Conservation (phyloP, 2,888 invertebrate species). For the Tetragnatha montana region DNA sequence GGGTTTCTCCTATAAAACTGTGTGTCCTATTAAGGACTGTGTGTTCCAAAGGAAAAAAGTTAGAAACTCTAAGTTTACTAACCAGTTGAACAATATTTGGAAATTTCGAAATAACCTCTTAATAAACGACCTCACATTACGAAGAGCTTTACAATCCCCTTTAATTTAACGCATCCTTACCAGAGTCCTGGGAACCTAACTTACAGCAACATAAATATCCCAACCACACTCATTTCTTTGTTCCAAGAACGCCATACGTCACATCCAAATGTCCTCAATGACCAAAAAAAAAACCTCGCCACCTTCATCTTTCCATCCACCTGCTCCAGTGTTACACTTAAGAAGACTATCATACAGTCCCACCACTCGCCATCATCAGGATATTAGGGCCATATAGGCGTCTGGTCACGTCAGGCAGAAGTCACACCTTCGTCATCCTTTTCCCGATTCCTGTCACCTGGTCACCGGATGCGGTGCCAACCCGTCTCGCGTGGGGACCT, state of each 20-base stretch:
- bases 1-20: no score
- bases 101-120: no score
- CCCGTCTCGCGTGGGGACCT: slow-evolving; percentile 17
- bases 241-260: background rate
- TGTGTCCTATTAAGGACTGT: no score
- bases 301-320: background rate
- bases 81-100: no score
- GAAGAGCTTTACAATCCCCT: no score
- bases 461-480: slow-evolving; percentile 32
- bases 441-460: slow-evolving; percentile 33
- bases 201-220: no score
- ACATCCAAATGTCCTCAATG: background rate
- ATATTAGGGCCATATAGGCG: background rate
- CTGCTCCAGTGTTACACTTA: background rate
- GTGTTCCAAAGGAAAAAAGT: no score
- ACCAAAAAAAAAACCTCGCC: background rate
- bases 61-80: no score
- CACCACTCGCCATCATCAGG: background rate
- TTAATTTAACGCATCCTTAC: no score
- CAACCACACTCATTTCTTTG: no score
- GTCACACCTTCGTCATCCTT: slow-evolving; percentile 7
- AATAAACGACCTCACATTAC: no score
- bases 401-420: slow-evolving; percentile 27
- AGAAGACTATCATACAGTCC: slow-evolving; percentile 3
- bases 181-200: no score